Conservation (phyloP, 2,113 vertebrate species). For the Mormyrus iriodes region DNA sequence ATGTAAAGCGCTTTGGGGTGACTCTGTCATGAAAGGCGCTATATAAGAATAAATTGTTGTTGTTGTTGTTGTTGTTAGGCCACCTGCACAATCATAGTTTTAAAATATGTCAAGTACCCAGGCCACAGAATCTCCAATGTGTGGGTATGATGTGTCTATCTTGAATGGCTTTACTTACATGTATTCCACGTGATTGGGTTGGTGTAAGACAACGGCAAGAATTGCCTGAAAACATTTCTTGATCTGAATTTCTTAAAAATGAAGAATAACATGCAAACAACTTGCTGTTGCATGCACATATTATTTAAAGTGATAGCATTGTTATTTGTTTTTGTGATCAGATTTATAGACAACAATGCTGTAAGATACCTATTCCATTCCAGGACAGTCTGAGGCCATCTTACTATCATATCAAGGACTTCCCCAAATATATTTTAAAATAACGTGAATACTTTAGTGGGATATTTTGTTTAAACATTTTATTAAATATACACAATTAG, state of each 20-base stretch:
- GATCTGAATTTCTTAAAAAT: not conserved
- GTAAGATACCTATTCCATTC: not conserved
- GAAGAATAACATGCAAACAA: not conserved
- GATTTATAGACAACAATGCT: not conserved
- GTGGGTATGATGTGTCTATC: not conserved
- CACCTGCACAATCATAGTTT: not conserved
- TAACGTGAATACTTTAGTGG: not conserved
- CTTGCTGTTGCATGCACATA: not conserved
- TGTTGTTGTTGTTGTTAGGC: too few species aligned
- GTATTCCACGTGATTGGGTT: not conserved
- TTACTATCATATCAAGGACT: not conserved
- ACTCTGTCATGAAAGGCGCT: too few species aligned
- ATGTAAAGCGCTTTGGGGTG: too few species aligned
- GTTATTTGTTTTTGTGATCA: not conserved
- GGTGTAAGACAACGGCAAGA: not conserved
- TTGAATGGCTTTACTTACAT: not conserved
- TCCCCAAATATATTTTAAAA: not conserved
- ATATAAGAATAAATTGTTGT: too few species aligned
- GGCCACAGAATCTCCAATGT: not conserved
- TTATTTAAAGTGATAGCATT: not conserved
- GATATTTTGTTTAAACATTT: not conserved
- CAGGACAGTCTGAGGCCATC: not conserved
- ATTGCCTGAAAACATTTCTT: not conserved
- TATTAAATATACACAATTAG: slow-evolving; percentile 16
- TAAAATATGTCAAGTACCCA: not conserved